Conservation (phyloP, 1,140 invertebrate genomes). For the Drosophila sulfurigaster region DNA sequence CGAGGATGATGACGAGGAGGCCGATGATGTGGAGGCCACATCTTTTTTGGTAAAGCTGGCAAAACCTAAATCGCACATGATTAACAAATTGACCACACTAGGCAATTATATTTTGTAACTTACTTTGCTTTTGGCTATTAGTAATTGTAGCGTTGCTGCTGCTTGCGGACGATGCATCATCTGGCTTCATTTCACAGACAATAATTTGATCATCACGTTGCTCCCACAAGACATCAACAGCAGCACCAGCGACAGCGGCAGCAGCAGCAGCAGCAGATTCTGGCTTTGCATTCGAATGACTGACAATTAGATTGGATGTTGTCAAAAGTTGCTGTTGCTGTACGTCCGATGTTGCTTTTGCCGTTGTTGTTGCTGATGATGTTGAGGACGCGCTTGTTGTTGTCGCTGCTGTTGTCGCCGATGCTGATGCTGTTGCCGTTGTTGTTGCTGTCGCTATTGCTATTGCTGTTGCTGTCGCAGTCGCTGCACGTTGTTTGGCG, state of each 20-base stretch:
- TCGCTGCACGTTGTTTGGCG: slow-evolving; percentile 60
- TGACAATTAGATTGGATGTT: slow-evolving; percentile 19
- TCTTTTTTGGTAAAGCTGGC: slow-evolving; percentile 79
- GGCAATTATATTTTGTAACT: slow-evolving; percentile 23
- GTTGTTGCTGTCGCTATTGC: slow-evolving; percentile 16
- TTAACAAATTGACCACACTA: neutral
- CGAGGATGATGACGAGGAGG: slow-evolving; percentile 64
- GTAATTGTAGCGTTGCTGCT: slow-evolving; percentile 32
- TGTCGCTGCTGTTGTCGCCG: slow-evolving; percentile 17
- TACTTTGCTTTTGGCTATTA: slow-evolving; percentile 67
- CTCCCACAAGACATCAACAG: slow-evolving; percentile 43
- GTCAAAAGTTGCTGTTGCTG: slow-evolving; percentile 27
- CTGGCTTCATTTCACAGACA: slow-evolving; percentile 73
- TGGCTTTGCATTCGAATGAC: slow-evolving; percentile 28
- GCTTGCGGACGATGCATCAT: slow-evolving; percentile 43
- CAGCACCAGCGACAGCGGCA: neutral
- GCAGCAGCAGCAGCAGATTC: slow-evolving; percentile 8
- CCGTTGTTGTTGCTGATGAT: slow-evolving; percentile 26
- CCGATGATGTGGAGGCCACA: slow-evolving; percentile 37
- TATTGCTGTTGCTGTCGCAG: slow-evolving; percentile 30
- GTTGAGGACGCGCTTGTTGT: slow-evolving; percentile 23
- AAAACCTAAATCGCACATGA: slow-evolving; percentile 44
- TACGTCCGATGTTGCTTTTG: slow-evolving; percentile 26
- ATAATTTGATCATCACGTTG: slow-evolving; percentile 67
- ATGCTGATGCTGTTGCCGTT: slow-evolving; percentile 12